These are phyloP conservation scores for Syrmaticus mikado DNA, from an alignment of 2,113 vertebrate genomes.

Conservation along the genomic window DNA sequence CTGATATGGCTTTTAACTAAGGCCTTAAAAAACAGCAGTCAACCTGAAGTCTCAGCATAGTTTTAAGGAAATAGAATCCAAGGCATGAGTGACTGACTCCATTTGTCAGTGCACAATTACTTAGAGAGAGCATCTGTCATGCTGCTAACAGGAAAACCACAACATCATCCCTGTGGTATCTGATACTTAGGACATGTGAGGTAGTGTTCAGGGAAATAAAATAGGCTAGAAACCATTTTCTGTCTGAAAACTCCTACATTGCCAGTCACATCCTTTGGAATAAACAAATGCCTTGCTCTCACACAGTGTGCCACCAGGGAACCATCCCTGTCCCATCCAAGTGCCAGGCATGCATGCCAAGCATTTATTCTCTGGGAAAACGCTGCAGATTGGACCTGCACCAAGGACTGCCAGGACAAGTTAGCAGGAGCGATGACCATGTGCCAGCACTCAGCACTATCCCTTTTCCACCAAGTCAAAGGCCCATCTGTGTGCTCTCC, in stretches of 20 bases:
- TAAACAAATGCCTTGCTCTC: neutral
- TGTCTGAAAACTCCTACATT: neutral
- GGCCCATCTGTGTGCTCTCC: neutral
- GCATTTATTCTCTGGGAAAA: neutral
- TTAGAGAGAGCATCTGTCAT: neutral
- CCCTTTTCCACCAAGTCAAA: neutral
- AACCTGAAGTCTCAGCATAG: neutral
- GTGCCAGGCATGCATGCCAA: neutral
- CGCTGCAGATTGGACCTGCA: neutral
- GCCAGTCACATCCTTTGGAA: neutral
- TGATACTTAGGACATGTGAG: neutral
- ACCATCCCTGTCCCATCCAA: accelerated
- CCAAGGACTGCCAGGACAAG: neutral
- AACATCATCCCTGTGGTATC: neutral
- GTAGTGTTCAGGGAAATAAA: neutral
- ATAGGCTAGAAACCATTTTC: neutral
- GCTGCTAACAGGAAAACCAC: neutral
- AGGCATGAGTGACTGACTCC: neutral
- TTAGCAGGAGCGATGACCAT: neutral
- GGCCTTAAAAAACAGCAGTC: neutral
- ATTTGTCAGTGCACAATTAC: neutral
- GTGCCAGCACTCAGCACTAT: neutral
- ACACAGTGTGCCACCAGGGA: neutral
- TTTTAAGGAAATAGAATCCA: neutral
- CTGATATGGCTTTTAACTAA: neutral